phyloP scores from a whole-genome alignment of 2,888 invertebrate species.

The Prenolepis imparis region DNA sequence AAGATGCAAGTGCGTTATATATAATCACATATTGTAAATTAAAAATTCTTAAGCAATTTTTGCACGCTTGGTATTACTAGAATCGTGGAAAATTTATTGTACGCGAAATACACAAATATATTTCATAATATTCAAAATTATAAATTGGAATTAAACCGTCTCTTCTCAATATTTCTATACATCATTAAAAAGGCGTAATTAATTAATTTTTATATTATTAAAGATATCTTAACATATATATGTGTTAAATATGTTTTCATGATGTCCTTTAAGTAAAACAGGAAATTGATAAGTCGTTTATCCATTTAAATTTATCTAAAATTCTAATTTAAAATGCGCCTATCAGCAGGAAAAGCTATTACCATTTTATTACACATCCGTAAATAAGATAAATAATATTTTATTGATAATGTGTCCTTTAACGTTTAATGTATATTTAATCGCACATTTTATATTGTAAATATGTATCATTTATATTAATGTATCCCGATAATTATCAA shows the following conservation, averaged over 20 bases:
- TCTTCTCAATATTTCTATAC: background rate
- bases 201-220: background rate
- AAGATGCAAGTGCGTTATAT: constrained; percentile 10
- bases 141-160: background rate
- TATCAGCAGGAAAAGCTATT: background rate
- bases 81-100: constrained; percentile 7
- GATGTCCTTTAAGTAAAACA: background rate
- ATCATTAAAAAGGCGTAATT: background rate
- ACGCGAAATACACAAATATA: background rate
- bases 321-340: background rate
- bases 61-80: background rate
- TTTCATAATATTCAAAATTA: constrained; percentile 23
- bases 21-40: background rate
- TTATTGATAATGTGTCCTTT: background rate
- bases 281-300: constrained; percentile 16
- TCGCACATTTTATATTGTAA: background rate
- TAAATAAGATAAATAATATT: background rate
- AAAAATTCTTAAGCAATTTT: constrained; percentile 4
- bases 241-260: background rate
- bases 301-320: constrained; percentile 4
- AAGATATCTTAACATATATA: background rate
- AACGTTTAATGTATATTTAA: background rate
- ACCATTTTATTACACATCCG: background rate
- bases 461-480: background rate
- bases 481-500: background rate